Conservation (phyloP, 2,113 vertebrate genomes). For the Pomatostomus ruficeps region DNA sequence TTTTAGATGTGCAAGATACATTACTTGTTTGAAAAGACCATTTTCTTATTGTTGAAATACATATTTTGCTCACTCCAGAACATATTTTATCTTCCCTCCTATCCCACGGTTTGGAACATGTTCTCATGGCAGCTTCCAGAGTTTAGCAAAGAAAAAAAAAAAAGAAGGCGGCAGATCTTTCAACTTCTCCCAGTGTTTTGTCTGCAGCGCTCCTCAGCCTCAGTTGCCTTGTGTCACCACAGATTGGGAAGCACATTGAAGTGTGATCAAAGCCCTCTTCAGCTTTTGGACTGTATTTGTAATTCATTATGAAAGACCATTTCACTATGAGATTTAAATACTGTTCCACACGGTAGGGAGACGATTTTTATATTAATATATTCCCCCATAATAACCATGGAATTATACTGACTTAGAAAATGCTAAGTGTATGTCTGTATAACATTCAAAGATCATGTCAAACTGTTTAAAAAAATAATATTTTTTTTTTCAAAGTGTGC, state of each 20-base stretch:
- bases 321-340: neutral
- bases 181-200: neutral
- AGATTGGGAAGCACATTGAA: neutral
- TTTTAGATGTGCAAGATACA: neutral
- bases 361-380: neutral
- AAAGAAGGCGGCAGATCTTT: neutral
- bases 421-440: conserved; percentile 31
- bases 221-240: neutral
- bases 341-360: neutral
- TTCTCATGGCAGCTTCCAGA: neutral
- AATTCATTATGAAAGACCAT: neutral
- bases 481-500: neutral
- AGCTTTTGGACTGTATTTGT: neutral
- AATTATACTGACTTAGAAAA: conserved; percentile 31
- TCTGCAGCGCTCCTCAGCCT: neutral
- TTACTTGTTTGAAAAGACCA: neutral
- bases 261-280: neutral
- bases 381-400: neutral
- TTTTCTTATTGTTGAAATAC: neutral
- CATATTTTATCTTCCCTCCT: neutral
- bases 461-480: neutral
- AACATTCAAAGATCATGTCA: conserved; percentile 18
- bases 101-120: neutral
- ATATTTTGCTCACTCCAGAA: neutral
- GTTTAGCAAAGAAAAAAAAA: neutral